Conservation (phyloP, 1,140 invertebrate species). For the Polypedilum pembai region DNA sequence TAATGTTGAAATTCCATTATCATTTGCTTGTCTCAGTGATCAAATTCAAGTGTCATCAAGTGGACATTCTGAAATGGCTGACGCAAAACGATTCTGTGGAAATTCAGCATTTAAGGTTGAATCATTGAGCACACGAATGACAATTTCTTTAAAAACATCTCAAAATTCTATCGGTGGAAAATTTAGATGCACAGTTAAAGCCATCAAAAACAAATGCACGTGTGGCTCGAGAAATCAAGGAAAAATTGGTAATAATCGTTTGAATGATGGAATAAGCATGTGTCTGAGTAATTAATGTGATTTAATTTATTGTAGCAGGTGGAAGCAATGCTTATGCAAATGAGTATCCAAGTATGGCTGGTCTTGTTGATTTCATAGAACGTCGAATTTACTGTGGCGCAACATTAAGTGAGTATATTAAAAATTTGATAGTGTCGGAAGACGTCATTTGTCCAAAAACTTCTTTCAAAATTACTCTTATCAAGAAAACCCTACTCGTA, state of each 20-base stretch:
- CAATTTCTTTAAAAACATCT: neutral
- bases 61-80: neutral
- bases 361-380: neutral
- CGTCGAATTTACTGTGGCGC: slow-evolving; percentile 33
- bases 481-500: too few relatives aligned
- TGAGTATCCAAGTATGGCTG: slow-evolving; percentile 29
- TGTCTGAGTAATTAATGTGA: neutral
- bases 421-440: too few relatives aligned
- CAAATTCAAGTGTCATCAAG: neutral
- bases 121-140: neutral
- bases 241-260: neutral
- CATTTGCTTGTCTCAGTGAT: neutral
- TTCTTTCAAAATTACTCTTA: too few relatives aligned
- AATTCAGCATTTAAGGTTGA: neutral
- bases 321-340: neutral
- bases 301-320: neutral
- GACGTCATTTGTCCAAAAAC: too few relatives aligned
- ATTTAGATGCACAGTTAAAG: neutral
- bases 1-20: neutral
- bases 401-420: slow-evolving; percentile 32
- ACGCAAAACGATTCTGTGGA: neutral
- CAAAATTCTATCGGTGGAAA: neutral
- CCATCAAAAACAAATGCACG: neutral
- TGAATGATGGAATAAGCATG: neutral
- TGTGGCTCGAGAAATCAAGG: neutral